A percentile compares a stretch with the other conserved stretches of the same genome.
Evolutionary conservation across 1,140 invertebrate species (phyloP).

Genomic region (Gryon sp.): DNA sequence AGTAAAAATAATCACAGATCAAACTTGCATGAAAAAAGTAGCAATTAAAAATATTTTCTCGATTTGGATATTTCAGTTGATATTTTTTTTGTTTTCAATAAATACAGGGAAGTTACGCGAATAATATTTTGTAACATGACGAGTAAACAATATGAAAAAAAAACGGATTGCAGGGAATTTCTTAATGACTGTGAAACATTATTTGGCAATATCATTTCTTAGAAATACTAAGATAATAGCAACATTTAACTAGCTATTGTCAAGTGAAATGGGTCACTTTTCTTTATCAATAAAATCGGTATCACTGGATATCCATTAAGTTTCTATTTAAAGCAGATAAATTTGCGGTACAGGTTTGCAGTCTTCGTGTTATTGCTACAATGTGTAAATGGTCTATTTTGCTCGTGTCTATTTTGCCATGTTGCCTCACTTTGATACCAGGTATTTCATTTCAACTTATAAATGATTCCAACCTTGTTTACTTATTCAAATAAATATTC

Average conservation of each 20-base stretch:
- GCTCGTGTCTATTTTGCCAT: slow-evolving; percentile 28
- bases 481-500: too few relatives aligned
- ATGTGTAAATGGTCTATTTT: slow-evolving; percentile 43
- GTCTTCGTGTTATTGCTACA: slow-evolving; percentile 18
- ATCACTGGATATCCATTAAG: not conserved
- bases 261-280: slow-evolving; percentile 7
- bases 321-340: slow-evolving; percentile 36
- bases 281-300: not conserved
- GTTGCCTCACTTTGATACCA: slow-evolving; percentile 12
- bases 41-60: too few relatives aligned
- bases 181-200: slow-evolving; percentile 2
- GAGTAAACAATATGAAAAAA: too few relatives aligned
- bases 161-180: not conserved
- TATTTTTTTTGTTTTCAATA: too few relatives aligned
- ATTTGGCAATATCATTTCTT: not conserved
- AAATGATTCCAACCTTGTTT: too few relatives aligned
- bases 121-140: too few relatives aligned
- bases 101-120: too few relatives aligned
- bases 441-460: slow-evolving; percentile 45
- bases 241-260: slow-evolving; percentile 30
- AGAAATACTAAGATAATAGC: not conserved
- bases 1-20: too few relatives aligned
- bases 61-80: too few relatives aligned
- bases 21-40: too few relatives aligned
- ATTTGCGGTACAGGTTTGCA: slow-evolving; percentile 18